Evolutionary conservation across 2,888 invertebrate species (phyloP), one percentile per base, ranked within the genome.

Genomic region (Microctonus aethiopoides): DNA sequence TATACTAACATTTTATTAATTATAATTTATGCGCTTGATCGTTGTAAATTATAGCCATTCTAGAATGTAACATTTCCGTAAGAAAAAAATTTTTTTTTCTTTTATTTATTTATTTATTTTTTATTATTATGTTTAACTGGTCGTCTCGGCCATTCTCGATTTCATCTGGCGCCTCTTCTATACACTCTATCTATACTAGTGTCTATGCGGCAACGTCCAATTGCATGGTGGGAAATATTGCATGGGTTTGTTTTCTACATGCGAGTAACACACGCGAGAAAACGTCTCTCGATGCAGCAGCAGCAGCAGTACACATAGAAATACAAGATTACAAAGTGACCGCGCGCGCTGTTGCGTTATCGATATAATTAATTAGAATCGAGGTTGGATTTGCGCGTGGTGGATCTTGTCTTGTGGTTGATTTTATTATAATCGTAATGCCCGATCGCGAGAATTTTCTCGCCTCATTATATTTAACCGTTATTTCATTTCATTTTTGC

Each of bases 311-410:
- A n/a, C 62, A 67, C 51, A 36, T 56, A 67, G 2, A 59, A 34
- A 32, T 16, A 24, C 20, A 20, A 26, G 16, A 16, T 61, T 64
- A 67, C 67, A 70, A 67, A 72, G 70, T 72, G 59, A 72, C 59
- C 67, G 70, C 66, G 76, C n/a, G n/a, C n/a, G n/a, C 76, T 77
- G 76, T 78, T 75, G 76, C 75, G 74, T 72, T 77, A 78, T 78
- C 77, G 75, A 76, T 74, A 76, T 75, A 75, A 78, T 78, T 79
- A 78, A 78, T 78, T 78, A 76, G 74, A 77, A 59, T 57, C 60
- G 59, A 13, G 29, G 60, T 32, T 36, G 11, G 36, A 16, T 52
- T 13, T 24, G 57, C 46, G 68, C 54, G 70, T 59, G 32, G 68
- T 68, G 66, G 66, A 66, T 70, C 72, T 70, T 72, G 73, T 70